Evolutionary conservation across 1,140 invertebrate species (phyloP), one percentile per base, ranked within the genome.

Genomic region (Drosophila athabasca): DNA sequence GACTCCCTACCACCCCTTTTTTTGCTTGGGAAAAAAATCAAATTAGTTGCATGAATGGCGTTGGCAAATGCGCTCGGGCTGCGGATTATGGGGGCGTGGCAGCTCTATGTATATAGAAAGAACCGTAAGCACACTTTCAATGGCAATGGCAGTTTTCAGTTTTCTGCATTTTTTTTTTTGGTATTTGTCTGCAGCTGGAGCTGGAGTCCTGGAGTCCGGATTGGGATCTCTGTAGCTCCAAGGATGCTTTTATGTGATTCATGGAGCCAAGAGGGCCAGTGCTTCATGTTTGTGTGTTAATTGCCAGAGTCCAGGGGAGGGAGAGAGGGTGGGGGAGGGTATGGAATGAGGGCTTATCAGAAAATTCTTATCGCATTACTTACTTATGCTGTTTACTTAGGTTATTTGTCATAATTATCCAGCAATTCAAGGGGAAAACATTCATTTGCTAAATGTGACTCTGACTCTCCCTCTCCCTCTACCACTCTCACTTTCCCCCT

Each of bases 21-120:
- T 52, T 62, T 58, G 29, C 54, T 15, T 31, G 50, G 24, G 39
- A 48, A 53, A 62, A 78, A 85, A 85, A 85, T 85, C 78, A 85
- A 85, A 85, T 85, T 85, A 85, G 82, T 76, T 85, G 82, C 82
- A 72, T 85, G 82, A 87, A 85, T 85, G 82, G 78, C 64, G 64
- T 48, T 77, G 74, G 74, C 69, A 79, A 79, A 79, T 79, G 77
- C 70, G 66, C 11, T 39, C 69, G 81, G 68, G 54, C 35, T 39
- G 71, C 74, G 78, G 82, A 85, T 87, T 87, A 85, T 54, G 68
- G 48, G 65, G 59, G 65, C 59, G 65, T 71, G 61, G 66, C 59
- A 49, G 11, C 35, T 3, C 35, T 3, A 35, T 6, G 17, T 39
- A 39, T 39, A 39, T 11, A 5, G 35, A 11, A 39, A 13, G 35